phyloP scores from a whole-genome alignment of 1,140 invertebrate species.

The Leptopilina clavipes region DNA sequence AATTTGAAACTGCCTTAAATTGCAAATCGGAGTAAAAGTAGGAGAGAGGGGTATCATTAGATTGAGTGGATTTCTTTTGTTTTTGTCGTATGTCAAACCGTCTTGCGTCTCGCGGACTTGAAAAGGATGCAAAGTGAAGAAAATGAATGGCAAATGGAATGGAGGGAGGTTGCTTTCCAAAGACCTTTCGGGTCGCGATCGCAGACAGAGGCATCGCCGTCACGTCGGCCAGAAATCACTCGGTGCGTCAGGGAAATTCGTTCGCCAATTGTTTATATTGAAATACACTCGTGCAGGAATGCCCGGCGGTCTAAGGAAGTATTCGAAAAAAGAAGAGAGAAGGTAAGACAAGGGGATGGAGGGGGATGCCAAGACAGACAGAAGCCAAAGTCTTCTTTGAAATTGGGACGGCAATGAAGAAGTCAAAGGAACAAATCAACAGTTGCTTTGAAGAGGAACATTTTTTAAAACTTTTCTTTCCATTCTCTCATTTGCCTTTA shows the following conservation, averaged over 20 bases:
- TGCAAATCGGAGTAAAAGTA: not conserved
- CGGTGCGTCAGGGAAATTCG: constrained; percentile 61
- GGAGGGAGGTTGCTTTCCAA: constrained; percentile 40
- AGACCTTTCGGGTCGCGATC: constrained; percentile 61
- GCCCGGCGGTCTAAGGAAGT: constrained; percentile 47
- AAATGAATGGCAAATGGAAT: constrained; percentile 40
- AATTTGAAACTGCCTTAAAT: no score
- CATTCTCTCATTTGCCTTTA: no score
- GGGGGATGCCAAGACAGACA: constrained; percentile 35
- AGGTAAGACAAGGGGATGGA: not conserved
- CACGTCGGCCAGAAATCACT: constrained; percentile 70
- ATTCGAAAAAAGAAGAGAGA: constrained; percentile 50
- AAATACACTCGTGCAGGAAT: constrained; percentile 67
- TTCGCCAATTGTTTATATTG: constrained; percentile 69
- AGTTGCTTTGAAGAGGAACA: not conserved
- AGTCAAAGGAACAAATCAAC: constrained; percentile 38
- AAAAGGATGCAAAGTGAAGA: constrained; percentile 38
- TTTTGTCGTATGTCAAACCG: not conserved
- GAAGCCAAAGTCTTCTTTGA: constrained; percentile 44
- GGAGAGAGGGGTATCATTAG: not conserved
- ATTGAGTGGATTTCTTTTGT: not conserved
- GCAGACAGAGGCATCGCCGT: constrained; percentile 66
- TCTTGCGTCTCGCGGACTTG: not conserved
- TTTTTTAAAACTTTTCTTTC: not conserved
- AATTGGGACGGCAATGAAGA: constrained; percentile 49